Conservation (phyloP, 2,113 vertebrate species). For the Shinisaurus crocodilurus region DNA sequence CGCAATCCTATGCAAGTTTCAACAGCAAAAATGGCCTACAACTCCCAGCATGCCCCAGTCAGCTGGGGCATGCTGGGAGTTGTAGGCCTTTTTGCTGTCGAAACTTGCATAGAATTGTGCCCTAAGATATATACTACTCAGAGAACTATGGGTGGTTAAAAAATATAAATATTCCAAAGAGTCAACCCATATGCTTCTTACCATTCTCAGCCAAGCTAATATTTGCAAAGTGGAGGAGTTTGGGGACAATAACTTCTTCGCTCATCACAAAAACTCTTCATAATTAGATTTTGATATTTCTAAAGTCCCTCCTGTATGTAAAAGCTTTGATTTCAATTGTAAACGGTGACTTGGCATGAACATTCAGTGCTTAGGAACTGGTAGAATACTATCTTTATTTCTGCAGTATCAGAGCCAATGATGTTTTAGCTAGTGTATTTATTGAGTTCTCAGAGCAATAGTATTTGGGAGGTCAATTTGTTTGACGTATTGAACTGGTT, state of each 20-base stretch:
- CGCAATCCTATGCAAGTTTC: too few species aligned
- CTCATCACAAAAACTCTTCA: background rate
- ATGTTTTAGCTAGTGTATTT: background rate
- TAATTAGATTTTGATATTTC: background rate
- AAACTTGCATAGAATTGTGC: too few species aligned
- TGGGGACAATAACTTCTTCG: background rate
- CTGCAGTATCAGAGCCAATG: background rate
- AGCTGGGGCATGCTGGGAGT: too few species aligned
- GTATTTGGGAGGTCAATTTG: background rate
- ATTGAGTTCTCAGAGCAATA: background rate
- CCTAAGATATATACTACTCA: background rate
- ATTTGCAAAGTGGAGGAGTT: background rate
- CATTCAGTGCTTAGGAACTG: background rate
- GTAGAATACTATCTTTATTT: background rate
- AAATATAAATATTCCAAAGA: rapidly evolving
- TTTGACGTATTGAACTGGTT: background rate
- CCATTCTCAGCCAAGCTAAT: too few species aligned
- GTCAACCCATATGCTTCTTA: background rate
- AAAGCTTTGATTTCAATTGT: background rate
- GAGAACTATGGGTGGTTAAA: background rate
- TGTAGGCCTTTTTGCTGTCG: too few species aligned
- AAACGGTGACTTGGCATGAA: background rate
- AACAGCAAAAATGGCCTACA: too few species aligned
- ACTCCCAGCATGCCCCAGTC: too few species aligned
- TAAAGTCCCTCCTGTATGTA: background rate